phyloP scores from a whole-genome alignment of 2,113 vertebrate species.

The Machaerirhynchus nigripectus region DNA sequence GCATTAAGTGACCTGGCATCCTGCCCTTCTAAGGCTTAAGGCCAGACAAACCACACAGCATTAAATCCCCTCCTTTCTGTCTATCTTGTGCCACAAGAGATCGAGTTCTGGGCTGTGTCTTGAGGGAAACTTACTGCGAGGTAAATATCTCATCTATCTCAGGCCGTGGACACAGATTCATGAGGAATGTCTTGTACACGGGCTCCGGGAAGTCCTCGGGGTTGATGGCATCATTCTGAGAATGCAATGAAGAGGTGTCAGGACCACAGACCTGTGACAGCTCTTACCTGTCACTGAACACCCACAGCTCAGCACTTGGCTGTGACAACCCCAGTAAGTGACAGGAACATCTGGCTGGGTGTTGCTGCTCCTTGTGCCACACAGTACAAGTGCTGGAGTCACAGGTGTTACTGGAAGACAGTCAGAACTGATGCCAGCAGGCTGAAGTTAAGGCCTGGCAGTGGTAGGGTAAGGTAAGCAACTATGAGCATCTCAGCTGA shows the following conservation, averaged over 20 bases:
- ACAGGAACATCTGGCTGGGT: not conserved
- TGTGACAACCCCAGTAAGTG: not conserved
- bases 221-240: constrained; percentile 91
- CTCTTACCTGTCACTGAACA: not conserved
- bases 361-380: not conserved
- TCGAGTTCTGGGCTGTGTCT: not conserved
- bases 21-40: not conserved
- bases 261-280: not conserved
- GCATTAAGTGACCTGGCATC: not conserved
- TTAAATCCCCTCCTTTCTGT: not conserved
- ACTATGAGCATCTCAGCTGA: not conserved
- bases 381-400: not conserved
- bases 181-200: constrained; percentile 87
- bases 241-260: not conserved
- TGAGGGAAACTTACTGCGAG: constrained; percentile 81
- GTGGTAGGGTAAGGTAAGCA: not conserved
- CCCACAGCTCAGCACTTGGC: not conserved
- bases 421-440: not conserved
- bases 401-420: not conserved
- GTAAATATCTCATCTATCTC: constrained; percentile 97
- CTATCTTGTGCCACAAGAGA: not conserved
- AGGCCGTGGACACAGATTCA: constrained; percentile 88
- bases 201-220: constrained; percentile 91
- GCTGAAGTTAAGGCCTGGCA: not conserved
- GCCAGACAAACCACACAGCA: not conserved